These are phyloP conservation scores for Dichetophora obliterata DNA, from an alignment of 2,888 invertebrate genomes.

Conservation along the genomic window DNA sequence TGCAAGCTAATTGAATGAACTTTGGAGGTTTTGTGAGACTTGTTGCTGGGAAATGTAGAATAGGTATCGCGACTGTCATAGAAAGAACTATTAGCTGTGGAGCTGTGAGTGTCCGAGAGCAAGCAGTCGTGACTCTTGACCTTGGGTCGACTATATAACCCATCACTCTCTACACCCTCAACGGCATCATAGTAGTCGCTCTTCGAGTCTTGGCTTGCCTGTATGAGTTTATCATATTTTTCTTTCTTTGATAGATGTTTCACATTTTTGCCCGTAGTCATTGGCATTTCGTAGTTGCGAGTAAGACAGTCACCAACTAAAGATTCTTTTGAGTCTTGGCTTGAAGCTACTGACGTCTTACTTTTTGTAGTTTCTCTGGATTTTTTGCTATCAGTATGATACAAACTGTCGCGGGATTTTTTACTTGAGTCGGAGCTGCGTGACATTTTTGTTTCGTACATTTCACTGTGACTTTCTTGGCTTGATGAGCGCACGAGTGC, in stretches of 20 bases:
- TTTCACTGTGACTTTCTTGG: conserved; percentile 79
- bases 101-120: conserved; percentile 71
- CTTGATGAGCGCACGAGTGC: conserved; percentile 78
- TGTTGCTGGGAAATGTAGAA: conserved; percentile 76
- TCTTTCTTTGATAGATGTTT: conserved; percentile 65
- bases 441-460: conserved; percentile 76
- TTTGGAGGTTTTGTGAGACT: conserved; percentile 73
- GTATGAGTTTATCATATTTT: conserved; percentile 71
- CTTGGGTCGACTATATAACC: conserved; percentile 64
- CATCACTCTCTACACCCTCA: conserved; percentile 62
- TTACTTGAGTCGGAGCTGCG: conserved; percentile 78
- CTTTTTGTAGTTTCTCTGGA: conserved; percentile 76
- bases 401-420: conserved; percentile 76
- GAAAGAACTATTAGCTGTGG: conserved; percentile 68
- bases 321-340: conserved; percentile 79
- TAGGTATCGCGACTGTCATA: conserved; percentile 75
- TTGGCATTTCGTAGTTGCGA: conserved; percentile 71
- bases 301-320: conserved; percentile 65
- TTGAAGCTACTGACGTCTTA: conserved; percentile 75
- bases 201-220: conserved; percentile 79
- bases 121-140: conserved; percentile 75
- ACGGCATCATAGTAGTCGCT: conserved; percentile 80
- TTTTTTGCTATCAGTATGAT: conserved; percentile 77
- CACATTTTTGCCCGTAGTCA: conserved; percentile 69
- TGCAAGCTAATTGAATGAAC: conserved; percentile 79